A percentile compares a stretch with the other conserved stretches of the same genome.
phyloP scores from a whole-genome alignment of 92 coral and sea anemone genomes.

The Siderastrea radians region DNA sequence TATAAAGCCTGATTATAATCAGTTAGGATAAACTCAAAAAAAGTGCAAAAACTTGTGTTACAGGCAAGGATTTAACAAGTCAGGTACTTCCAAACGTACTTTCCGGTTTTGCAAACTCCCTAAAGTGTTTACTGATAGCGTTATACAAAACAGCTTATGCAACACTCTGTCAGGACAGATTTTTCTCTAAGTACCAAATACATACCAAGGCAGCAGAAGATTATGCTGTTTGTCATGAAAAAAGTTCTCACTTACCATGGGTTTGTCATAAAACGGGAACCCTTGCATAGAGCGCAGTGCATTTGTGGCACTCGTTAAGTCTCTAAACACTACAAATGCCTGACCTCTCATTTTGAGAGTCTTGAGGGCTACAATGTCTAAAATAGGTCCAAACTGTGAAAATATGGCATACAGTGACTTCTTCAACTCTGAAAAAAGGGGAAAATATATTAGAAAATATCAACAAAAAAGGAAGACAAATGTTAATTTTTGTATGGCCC shows the following conservation, averaged over 20 bases:
- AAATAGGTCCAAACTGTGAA: constrained; percentile 99
- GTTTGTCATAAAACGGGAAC: constrained; percentile 99
- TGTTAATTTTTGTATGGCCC: not conserved
- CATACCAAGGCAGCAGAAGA: constrained; percentile 25
- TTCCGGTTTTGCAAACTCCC: too few relatives aligned
- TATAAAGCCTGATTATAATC: too few relatives aligned
- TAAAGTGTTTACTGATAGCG: too few relatives aligned
- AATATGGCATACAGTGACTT: constrained; percentile 97
- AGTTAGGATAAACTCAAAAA: too few relatives aligned
- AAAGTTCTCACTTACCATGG: constrained; percentile 88
- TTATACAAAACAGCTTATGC: too few relatives aligned
- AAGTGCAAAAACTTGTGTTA: too few relatives aligned
- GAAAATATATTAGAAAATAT: not conserved
- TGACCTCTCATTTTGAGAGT: constrained; percentile 99
- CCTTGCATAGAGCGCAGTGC: constrained; percentile 99
- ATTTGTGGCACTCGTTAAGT: constrained; percentile 94
- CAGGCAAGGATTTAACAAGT: too few relatives aligned
- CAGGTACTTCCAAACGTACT: too few relatives aligned
- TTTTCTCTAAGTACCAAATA: not conserved
- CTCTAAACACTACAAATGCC: constrained; percentile 98
- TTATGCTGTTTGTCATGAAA: not conserved
- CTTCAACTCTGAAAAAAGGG: constrained; percentile 84
- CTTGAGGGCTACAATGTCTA: constrained; percentile 98
- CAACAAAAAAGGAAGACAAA: not conserved
- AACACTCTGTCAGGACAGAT: too few relatives aligned